A percentile compares a stretch with the other conserved stretches of the same genome.
These are phyloP conservation scores for Tringa solitaria DNA, from an alignment of 2,113 vertebrate species.

Conservation along the genomic window DNA sequence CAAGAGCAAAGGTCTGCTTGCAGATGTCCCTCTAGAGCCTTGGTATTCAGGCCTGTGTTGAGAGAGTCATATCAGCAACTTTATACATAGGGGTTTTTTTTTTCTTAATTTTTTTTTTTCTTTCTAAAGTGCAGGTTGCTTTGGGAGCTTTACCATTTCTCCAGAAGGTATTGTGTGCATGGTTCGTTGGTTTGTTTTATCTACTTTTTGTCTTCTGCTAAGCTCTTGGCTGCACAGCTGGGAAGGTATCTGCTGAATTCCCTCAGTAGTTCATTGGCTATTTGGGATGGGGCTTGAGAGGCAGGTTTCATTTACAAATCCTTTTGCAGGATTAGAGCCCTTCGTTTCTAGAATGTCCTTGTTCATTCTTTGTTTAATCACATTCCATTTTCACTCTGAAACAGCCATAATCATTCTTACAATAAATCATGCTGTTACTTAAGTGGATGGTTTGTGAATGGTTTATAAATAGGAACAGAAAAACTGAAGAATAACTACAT, in stretches of 20 bases:
- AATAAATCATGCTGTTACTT: conserved; percentile 51
- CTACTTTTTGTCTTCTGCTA: neutral
- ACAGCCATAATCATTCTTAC: conserved; percentile 34
- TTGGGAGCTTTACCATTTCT: neutral
- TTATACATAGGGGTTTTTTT: neutral
- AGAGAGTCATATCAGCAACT: neutral
- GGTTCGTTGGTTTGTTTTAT: neutral
- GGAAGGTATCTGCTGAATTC: conserved; percentile 2
- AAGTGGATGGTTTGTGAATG: conserved; percentile 52
- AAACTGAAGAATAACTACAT: conserved; percentile 52
- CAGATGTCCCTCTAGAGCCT: neutral
- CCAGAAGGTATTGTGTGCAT: neutral
- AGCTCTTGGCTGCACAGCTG: neutral
- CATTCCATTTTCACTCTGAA: conserved; percentile 41
- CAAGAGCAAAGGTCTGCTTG: neutral
- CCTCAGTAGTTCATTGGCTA: neutral
- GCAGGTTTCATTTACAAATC: conserved; percentile 32
- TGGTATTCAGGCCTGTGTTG: neutral
- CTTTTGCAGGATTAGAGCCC: neutral
- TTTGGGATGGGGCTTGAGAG: neutral
- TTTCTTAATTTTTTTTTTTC: neutral
- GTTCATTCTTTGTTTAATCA: conserved; percentile 53
- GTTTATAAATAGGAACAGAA: conserved; percentile 56
- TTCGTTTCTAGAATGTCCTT: conserved; percentile 40
- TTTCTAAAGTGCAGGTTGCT: neutral